phyloP scores from a whole-genome alignment of 2,797 vertebrate species.

The Austrolebias charrua region DNA sequence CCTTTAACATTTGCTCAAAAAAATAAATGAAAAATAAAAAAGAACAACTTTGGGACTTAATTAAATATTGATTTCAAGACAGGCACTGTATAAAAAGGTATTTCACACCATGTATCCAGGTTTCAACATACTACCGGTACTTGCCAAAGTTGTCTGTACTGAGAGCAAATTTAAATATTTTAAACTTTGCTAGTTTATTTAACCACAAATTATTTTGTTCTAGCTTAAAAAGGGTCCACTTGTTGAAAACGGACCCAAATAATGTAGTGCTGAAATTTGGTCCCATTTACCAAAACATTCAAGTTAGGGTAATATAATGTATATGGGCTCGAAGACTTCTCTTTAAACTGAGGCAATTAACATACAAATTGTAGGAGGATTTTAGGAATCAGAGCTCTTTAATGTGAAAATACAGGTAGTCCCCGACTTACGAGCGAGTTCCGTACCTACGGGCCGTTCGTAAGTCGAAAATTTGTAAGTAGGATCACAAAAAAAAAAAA shows the following conservation, averaged over 20 bases:
- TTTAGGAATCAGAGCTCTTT: background rate
- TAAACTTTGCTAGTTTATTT: background rate
- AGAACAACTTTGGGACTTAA: background rate
- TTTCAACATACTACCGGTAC: background rate
- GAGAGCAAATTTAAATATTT: background rate
- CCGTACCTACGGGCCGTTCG: too few relatives aligned
- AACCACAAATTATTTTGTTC: background rate
- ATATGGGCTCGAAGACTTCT: background rate
- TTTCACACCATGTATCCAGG: background rate
- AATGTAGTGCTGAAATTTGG: background rate
- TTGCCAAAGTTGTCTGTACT: background rate
- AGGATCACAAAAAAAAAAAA: too few relatives aligned
- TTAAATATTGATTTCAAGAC: background rate
- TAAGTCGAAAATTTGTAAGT: too few relatives aligned
- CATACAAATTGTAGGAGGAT: background rate
- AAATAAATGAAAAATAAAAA: background rate
- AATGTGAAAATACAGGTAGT: too few relatives aligned
- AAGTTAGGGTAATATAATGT: background rate
- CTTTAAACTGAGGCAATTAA: background rate
- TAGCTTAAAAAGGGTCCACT: slow-evolving; percentile 3
- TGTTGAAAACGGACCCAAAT: background rate
- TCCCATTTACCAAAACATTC: background rate
- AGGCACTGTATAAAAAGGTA: background rate
- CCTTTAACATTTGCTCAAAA: slow-evolving; percentile 6
- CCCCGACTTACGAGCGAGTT: too few relatives aligned